Evolutionary conservation across 1,140 invertebrate genomes (phyloP).

Genomic region (Neotoxoptera formosana): DNA sequence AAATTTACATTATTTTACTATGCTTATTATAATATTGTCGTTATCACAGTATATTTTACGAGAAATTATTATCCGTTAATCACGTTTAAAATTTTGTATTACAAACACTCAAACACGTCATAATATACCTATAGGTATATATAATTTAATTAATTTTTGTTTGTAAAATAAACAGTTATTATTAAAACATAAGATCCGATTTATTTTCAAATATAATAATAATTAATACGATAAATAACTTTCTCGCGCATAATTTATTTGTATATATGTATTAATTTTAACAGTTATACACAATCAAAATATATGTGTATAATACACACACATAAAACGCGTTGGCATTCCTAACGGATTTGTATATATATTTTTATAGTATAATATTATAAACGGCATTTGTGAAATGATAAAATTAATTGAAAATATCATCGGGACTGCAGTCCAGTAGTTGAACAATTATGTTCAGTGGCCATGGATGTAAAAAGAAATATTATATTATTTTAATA

Average conservation of each 20-base stretch:
- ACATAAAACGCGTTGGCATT: background rate
- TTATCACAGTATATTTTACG: background rate
- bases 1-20: background rate
- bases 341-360: slow-evolving; percentile 3
- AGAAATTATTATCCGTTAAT: background rate
- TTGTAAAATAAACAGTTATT: slow-evolving; percentile 30
- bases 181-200: slow-evolving; percentile 9
- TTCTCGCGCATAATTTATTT: background rate
- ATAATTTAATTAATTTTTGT: background rate
- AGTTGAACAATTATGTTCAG: background rate
- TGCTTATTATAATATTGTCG: background rate
- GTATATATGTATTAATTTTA: background rate
- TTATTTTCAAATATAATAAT: slow-evolving; percentile 7
- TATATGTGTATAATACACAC: background rate
- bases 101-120: slow-evolving; percentile 15
- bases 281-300: background rate
- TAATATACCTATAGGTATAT: background rate
- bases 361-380: background rate
- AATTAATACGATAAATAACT: slow-evolving; percentile 1
- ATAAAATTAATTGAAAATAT: slow-evolving; percentile 25
- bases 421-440: background rate
- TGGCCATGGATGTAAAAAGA: background rate
- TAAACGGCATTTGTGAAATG: slow-evolving; percentile 17
- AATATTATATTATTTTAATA: background rate
- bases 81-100: background rate